Percentiles rank a stretch among this genome's conserved stretches.
Conservation (phyloP, 2,797 vertebrate species). For the Dallia pectoralis region DNA sequence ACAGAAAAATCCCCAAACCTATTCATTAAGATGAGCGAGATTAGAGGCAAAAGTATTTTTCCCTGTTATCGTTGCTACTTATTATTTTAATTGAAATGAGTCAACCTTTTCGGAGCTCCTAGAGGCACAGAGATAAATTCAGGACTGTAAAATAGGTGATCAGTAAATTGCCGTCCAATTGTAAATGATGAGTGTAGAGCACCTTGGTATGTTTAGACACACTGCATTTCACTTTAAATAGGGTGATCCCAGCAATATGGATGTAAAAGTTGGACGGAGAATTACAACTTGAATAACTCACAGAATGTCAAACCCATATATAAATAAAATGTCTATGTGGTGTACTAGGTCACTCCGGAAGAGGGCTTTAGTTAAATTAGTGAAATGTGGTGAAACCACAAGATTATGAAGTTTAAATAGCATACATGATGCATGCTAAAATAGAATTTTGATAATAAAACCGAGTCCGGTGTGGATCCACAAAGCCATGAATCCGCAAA, state of each 20-base stretch:
- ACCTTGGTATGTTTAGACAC: neutral
- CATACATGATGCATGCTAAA: no score
- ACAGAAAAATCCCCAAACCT: constrained; percentile 25
- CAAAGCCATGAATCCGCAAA: no score
- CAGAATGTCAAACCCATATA: no score
- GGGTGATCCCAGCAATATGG: neutral
- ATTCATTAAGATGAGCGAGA: constrained; percentile 51
- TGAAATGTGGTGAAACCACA: no score
- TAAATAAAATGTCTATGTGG: no score
- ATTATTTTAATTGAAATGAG: constrained; percentile 61
- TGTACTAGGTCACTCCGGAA: no score
- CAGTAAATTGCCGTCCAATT: constrained; percentile 35
- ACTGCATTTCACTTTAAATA: constrained; percentile 9
- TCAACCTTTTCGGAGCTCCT: constrained; percentile 49
- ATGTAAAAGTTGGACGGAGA: no score
- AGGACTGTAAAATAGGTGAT: constrained; percentile 42
- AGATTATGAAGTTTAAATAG: no score
- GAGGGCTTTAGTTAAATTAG: no score
- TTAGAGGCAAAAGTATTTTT: constrained; percentile 35
- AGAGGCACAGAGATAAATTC: constrained; percentile 50
- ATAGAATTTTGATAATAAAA: no score
- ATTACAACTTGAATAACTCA: no score
- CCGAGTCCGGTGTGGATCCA: no score
- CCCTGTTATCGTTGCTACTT: constrained; percentile 43
- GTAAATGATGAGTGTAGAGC: constrained; percentile 1